Evolutionary conservation across 2,113 vertebrate species (phyloP).

Genomic region (Empidonax traillii): DNA sequence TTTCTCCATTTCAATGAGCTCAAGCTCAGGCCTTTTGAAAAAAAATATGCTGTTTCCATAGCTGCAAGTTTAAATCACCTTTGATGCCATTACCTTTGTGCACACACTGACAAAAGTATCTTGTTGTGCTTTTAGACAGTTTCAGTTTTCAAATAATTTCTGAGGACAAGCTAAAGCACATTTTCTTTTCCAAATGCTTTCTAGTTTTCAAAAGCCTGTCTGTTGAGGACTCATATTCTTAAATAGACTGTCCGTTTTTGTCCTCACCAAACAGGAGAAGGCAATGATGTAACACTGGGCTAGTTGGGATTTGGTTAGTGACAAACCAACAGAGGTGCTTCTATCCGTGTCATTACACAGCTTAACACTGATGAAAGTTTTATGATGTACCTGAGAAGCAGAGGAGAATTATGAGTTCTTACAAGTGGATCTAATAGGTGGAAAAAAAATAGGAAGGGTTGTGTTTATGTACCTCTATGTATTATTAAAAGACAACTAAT

Average conservation of each 20-base stretch:
- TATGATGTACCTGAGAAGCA: neutral
- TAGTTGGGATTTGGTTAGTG: neutral
- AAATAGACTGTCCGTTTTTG: neutral
- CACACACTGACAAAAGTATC: neutral
- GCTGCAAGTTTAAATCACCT: neutral
- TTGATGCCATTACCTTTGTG: neutral
- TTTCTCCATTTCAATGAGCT: neutral
- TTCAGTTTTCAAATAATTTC: neutral
- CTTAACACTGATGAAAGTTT: neutral
- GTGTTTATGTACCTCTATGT: neutral
- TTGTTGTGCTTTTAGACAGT: neutral
- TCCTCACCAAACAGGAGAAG: neutral
- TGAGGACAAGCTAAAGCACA: neutral
- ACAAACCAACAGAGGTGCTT: neutral
- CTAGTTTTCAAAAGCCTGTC: neutral
- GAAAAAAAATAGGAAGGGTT: neutral
- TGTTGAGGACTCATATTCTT: neutral
- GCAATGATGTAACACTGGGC: neutral
- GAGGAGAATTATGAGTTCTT: neutral
- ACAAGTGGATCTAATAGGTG: neutral
- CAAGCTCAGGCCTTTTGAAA: neutral
- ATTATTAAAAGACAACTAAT: neutral
- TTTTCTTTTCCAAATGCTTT: neutral
- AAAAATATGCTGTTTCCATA: neutral
- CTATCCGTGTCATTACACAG: neutral